These are phyloP conservation scores for Melanocharis versteri DNA, from an alignment of 2,113 vertebrate genomes.

Conservation along the genomic window DNA sequence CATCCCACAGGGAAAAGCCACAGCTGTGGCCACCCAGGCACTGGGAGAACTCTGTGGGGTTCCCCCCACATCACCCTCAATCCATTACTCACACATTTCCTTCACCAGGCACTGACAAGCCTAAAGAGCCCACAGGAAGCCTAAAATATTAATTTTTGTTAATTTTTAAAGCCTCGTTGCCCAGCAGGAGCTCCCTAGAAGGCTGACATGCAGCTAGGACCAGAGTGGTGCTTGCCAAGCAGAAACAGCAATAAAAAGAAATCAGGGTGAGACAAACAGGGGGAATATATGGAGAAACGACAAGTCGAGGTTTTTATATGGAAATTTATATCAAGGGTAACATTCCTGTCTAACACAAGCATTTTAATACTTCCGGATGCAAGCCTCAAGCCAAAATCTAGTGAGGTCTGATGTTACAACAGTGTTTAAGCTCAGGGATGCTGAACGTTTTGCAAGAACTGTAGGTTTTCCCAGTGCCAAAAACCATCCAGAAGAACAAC, in stretches of 20 bases:
- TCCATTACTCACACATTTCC: neutral
- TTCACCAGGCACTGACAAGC: neutral
- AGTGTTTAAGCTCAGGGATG: neutral
- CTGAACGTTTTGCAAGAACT: neutral
- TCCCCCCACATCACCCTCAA: neutral
- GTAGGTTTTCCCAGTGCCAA: constrained; percentile 11
- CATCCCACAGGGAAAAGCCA: neutral
- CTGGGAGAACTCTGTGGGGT: neutral
- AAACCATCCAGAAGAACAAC: neutral
- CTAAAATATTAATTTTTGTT: neutral
- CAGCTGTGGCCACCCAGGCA: neutral
- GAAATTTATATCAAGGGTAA: constrained; percentile 11
- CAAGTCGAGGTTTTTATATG: constrained; percentile 15
- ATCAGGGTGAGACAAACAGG: neutral
- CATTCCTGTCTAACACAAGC: constrained; percentile 41
- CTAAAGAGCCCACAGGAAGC: neutral
- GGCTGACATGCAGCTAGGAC: neutral
- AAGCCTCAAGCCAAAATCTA: constrained; percentile 42
- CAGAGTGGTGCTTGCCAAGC: neutral
- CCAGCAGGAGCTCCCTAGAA: neutral
- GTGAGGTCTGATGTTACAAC: constrained; percentile 4
- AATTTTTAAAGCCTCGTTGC: neutral
- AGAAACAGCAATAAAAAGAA: constrained; percentile 27
- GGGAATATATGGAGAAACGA: neutral
- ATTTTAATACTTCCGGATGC: constrained; percentile 43